These are phyloP conservation scores for Rynchops niger DNA, from an alignment of 2,113 vertebrate genomes.

Conservation along the genomic window DNA sequence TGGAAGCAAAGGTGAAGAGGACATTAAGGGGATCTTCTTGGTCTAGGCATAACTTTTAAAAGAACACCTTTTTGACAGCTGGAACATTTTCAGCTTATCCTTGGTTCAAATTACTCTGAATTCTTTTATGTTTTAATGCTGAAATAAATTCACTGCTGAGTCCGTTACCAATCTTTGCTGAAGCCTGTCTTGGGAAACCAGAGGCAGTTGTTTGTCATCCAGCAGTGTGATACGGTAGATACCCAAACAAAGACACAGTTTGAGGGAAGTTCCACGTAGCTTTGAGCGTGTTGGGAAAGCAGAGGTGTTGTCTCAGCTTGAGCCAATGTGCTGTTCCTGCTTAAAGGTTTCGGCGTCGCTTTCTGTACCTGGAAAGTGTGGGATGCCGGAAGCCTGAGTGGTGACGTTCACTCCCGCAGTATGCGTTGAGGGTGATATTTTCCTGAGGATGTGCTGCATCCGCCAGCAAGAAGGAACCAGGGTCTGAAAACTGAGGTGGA, in stretches of 20 bases:
- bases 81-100: not conserved
- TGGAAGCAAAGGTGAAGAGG: not conserved
- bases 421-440: rapidly evolving
- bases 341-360: not conserved
- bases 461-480: not conserved
- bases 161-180: not conserved
- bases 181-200: not conserved
- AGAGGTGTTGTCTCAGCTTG: not conserved
- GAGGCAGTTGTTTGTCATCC: not conserved
- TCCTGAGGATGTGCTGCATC: not conserved
- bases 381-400: not conserved
- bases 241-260: not conserved
- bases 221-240: not conserved
- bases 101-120: not conserved
- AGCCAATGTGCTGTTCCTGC: no score
- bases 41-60: not conserved
- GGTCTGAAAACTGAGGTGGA: not conserved
- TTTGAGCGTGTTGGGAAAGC: rapidly evolving
- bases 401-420: not conserved
- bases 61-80: not conserved
- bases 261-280: not conserved
- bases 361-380: not conserved
- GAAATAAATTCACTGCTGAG: not conserved
- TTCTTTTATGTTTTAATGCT: not conserved
- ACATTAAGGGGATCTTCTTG: not conserved